Evolutionary conservation across 2,888 invertebrate species (phyloP).

Genomic region (Peribatodes rhomboidaria): DNA sequence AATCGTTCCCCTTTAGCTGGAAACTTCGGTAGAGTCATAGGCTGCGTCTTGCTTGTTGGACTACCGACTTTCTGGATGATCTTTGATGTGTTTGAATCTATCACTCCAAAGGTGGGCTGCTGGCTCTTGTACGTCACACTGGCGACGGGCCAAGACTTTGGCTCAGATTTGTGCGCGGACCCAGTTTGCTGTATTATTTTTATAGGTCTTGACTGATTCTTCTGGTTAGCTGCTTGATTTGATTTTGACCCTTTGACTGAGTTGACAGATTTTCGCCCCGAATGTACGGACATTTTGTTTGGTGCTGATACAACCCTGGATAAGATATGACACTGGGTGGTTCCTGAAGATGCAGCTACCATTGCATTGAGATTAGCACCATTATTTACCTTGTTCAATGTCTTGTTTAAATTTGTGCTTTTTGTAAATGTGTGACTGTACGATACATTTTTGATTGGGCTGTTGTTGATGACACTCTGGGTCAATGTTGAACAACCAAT

Average conservation of each 20-base stretch:
- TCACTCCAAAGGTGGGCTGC: conserved; percentile 67
- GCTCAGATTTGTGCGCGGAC: conserved; percentile 72
- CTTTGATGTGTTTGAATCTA: conserved; percentile 75
- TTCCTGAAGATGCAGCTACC: conserved; percentile 75
- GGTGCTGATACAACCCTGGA: conserved; percentile 82
- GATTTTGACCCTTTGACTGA: conserved; percentile 76
- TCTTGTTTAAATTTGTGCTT: conserved; percentile 77
- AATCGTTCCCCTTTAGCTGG: conserved; percentile 75
- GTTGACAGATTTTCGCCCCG: conserved; percentile 77
- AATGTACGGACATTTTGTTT: conserved; percentile 82
- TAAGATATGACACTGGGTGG: conserved; percentile 80
- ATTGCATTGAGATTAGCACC: conserved; percentile 82
- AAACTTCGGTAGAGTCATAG: conserved; percentile 68
- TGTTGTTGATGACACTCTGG: conserved; percentile 72
- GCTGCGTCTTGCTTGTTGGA: conserved; percentile 73
- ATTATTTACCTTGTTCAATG: conserved; percentile 78
- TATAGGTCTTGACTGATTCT: conserved; percentile 82
- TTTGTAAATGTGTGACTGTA: conserved; percentile 79
- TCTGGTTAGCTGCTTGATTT: conserved; percentile 70
- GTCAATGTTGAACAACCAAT: conserved; percentile 75
- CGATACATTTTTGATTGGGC: conserved; percentile 77
- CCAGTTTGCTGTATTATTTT: conserved; percentile 86
- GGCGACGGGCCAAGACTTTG: conserved; percentile 77
- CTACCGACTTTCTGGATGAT: conserved; percentile 82
- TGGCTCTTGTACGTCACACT: conserved; percentile 76